phyloP scores from a whole-genome alignment of 23 tunicate genomes.

The Phallusia fumigata region DNA sequence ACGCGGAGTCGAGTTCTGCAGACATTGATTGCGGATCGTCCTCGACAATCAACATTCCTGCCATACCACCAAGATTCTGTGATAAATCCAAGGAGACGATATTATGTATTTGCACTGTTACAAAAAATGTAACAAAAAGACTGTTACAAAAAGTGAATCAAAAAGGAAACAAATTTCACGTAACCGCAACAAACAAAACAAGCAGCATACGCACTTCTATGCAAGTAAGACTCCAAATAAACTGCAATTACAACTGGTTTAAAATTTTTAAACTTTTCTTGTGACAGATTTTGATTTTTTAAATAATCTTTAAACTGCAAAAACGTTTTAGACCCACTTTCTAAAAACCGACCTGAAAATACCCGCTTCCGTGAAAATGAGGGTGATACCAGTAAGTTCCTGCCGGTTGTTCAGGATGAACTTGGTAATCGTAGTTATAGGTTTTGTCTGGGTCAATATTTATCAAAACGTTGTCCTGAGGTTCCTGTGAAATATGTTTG shows the following conservation, averaged over 20 bases:
- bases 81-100: no score
- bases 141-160: no score
- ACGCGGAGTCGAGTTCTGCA: constrained; percentile 20
- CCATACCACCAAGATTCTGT: constrained; percentile 52
- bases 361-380: constrained; percentile 32
- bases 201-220: no score
- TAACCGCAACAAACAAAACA: no score
- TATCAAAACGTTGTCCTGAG: constrained; percentile 22
- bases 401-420: constrained; percentile 40
- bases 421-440: constrained; percentile 24
- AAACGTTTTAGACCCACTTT: not conserved
- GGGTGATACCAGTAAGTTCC: constrained; percentile 68
- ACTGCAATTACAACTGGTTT: no score
- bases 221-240: no score
- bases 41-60: constrained; percentile 74
- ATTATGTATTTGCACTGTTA: no score
- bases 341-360: not conserved
- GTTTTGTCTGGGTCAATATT: constrained; percentile 5
- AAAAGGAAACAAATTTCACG: no score
- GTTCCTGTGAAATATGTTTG: not conserved
- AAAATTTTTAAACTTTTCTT: no score
- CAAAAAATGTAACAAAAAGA: no score
- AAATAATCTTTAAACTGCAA: not conserved
- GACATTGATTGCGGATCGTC: constrained; percentile 37
- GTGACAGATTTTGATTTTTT: not conserved